Evolutionary conservation across 2,113 vertebrate species (phyloP).

Genomic region (Sus scrofa): T2T-Sscrofa CM000830.6:21940001-21940500

Average conservation of each 20-base stretch:
- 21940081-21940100: conserved; percentile 7
- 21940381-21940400: conserved; percentile 17
- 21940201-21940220: not conserved
- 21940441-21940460: conserved; percentile 8
- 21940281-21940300: no score
- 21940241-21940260: no score
- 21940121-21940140: not conserved
- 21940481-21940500: not conserved
- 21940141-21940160: conserved; percentile 17
- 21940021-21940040: not conserved
- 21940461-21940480: not conserved
- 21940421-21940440: not conserved
- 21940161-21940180: not conserved
- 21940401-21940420: not conserved
- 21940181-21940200: not conserved
- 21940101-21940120: not conserved
- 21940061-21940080: not conserved
- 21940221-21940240: no score
- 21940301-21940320: no score
- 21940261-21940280: no score
- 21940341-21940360: not conserved
- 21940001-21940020: not conserved
- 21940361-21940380: not conserved
- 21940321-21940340: not conserved
- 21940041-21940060: conserved; percentile 54